Percentiles rank a stretch among this genome's conserved stretches.
Evolutionary conservation across 2,888 invertebrate genomes (phyloP).

Genomic region (Stictocephala bisonia): DNA sequence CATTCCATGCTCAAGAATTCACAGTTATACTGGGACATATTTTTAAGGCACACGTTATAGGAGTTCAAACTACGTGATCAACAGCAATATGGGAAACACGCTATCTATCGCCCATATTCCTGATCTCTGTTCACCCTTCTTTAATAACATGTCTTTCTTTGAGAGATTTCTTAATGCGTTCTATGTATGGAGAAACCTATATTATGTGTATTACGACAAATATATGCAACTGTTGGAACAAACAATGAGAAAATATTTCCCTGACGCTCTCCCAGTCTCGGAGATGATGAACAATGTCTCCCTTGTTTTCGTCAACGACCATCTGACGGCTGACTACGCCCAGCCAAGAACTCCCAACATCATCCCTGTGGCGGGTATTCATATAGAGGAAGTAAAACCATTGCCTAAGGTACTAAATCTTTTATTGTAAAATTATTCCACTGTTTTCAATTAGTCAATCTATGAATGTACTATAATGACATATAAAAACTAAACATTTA

Average conservation of each 20-base stretch:
- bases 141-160: conserved; percentile 9
- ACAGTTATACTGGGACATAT: not conserved
- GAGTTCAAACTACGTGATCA: not conserved
- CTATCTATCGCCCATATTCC: not conserved
- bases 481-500: no score
- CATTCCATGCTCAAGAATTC: conserved; percentile 3
- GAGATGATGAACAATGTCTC: not conserved
- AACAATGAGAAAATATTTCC: not conserved
- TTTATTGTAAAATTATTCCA: no score
- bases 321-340: not conserved
- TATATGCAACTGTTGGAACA: not conserved
- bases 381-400: not conserved
- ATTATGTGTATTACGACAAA: not conserved
- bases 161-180: not conserved
- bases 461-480: no score
- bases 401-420: not conserved
- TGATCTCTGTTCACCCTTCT: not conserved
- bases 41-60: not conserved
- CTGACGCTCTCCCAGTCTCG: not conserved
- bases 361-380: conserved; percentile 8
- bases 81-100: not conserved
- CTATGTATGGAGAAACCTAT: not conserved
- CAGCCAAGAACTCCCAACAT: conserved; percentile 1
- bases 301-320: conserved; percentile 12
- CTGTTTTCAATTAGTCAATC: no score